These are phyloP conservation scores for Micrastur ruficollis DNA, from an alignment of 2,797 vertebrate genomes.

Conservation along the genomic window DNA sequence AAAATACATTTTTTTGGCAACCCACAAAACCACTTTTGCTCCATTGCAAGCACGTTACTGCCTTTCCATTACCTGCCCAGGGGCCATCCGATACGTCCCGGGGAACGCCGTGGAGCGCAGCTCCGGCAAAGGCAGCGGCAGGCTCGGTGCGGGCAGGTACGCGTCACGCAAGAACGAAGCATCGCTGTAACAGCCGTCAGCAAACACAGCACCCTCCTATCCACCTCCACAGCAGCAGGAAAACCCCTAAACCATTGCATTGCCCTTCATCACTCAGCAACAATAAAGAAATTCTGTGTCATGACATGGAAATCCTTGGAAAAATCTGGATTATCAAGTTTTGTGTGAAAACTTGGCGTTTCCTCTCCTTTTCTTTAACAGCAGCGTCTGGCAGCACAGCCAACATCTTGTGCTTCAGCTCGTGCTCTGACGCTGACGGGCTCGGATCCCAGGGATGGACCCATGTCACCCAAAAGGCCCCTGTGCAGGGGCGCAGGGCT, in stretches of 20 bases:
- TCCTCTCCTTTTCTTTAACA: neutral
- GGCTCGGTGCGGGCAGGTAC: neutral
- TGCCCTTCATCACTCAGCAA: too few species aligned
- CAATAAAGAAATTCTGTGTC: too few species aligned
- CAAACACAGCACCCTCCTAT: neutral
- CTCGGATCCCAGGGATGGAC: neutral
- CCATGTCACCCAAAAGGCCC: rapidly evolving
- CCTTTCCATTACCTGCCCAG: neutral
- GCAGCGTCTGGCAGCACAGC: neutral
- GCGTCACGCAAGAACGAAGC: neutral
- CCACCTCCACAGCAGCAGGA: neutral
- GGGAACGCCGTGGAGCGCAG: rapidly evolving
- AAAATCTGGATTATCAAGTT: neutral
- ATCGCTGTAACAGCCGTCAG: rapidly evolving
- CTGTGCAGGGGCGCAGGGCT: rapidly evolving
- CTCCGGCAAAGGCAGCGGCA: neutral
- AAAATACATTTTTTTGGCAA: neutral
- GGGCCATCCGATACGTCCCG: rapidly evolving
- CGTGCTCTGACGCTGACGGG: neutral
- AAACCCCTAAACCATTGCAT: neutral
- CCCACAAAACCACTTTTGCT: neutral
- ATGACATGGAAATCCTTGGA: neutral
- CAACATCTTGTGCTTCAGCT: neutral
- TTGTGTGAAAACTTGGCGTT: neutral
- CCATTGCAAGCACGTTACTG: neutral